phyloP scores from a whole-genome alignment of 2,888 invertebrate genomes.

The Aquatica leii region DNA sequence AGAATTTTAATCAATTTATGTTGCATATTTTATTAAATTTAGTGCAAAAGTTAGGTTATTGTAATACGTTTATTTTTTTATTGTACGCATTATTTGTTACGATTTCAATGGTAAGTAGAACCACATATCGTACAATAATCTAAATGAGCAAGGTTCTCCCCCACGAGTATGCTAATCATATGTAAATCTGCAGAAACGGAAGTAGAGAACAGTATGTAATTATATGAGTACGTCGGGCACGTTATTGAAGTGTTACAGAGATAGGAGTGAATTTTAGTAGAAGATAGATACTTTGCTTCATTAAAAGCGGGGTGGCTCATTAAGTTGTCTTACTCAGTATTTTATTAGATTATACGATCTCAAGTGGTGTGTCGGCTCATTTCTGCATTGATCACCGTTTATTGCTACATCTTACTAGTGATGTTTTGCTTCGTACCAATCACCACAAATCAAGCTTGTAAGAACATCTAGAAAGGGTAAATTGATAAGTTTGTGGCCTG shows the following conservation, averaged over 20 bases:
- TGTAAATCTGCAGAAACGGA: constrained; percentile 35
- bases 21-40: too few relatives aligned
- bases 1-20: too few relatives aligned
- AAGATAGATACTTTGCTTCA: constrained; percentile 38
- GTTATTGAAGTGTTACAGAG: constrained; percentile 36
- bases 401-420: constrained; percentile 41
- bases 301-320: constrained; percentile 43
- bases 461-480: constrained; percentile 38
- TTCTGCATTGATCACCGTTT: constrained; percentile 42
- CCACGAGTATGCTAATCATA: constrained; percentile 34
- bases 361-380: constrained; percentile 29
- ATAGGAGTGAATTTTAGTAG: constrained; percentile 30
- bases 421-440: constrained; percentile 32
- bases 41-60: too few relatives aligned
- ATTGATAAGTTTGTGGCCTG: constrained; percentile 46
- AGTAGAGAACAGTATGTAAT: constrained; percentile 34
- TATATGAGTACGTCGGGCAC: constrained; percentile 32
- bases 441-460: constrained; percentile 34
- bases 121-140: constrained; percentile 19
- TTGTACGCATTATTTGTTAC: too few relatives aligned
- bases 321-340: constrained; percentile 40
- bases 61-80: too few relatives aligned
- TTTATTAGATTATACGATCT: constrained; percentile 42
- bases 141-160: constrained; percentile 26
- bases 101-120: too few relatives aligned